Conservation (phyloP, 2,888 invertebrate genomes). For the Rugalucina vietnamica region DNA sequence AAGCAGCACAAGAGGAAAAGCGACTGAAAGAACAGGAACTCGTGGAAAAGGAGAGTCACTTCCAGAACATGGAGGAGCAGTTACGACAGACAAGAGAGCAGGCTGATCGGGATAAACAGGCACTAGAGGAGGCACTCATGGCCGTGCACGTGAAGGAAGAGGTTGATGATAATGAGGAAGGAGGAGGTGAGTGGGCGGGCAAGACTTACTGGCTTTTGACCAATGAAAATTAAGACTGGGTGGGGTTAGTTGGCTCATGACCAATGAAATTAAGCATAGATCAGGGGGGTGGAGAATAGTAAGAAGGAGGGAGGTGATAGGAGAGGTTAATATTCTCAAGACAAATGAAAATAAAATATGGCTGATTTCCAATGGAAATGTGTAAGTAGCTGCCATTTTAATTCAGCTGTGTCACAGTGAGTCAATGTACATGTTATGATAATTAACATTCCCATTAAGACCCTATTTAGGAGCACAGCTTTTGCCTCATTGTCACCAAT, state of each 20-base stretch:
- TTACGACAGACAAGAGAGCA: slow-evolving; percentile 72
- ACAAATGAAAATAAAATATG: too few relatives aligned
- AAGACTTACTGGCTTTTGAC: neutral
- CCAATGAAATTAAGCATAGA: too few relatives aligned
- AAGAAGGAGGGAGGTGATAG: too few relatives aligned
- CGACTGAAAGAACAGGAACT: slow-evolving; percentile 57
- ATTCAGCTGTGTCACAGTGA: too few relatives aligned
- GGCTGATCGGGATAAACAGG: slow-evolving; percentile 67
- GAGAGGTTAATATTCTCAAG: too few relatives aligned
- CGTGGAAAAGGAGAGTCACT: slow-evolving; percentile 72
- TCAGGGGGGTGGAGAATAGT: too few relatives aligned
- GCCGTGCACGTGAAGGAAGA: slow-evolving; percentile 86
- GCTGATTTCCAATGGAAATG: too few relatives aligned
- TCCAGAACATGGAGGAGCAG: slow-evolving; percentile 59
- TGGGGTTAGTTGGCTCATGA: neutral
- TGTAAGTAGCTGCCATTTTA: too few relatives aligned
- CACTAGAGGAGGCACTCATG: slow-evolving; percentile 16
- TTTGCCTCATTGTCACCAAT: too few relatives aligned
- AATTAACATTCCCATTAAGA: too few relatives aligned
- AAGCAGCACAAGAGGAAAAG: slow-evolving; percentile 51
- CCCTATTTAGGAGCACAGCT: too few relatives aligned
- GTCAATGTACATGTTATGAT: too few relatives aligned
- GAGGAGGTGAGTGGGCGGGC: slow-evolving; percentile 42
- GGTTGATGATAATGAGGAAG: slow-evolving; percentile 90
- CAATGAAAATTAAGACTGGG: neutral